Conservation (phyloP, 2,888 invertebrate species). For the Tinea pellionella region DNA sequence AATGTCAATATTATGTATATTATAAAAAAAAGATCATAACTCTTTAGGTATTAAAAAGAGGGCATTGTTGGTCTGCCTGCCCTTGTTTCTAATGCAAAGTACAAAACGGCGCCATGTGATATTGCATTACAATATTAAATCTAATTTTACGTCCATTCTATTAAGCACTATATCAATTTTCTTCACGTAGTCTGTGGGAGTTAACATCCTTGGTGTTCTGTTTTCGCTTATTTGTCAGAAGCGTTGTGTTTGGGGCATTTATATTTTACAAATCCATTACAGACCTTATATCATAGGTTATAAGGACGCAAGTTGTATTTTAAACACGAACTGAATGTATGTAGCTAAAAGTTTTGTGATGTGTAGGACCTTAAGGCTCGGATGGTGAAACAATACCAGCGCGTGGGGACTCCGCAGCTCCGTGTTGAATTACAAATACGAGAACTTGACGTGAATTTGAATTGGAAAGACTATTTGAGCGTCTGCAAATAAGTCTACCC, state of each 20-base stretch:
- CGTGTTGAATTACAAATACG: constrained; percentile 66
- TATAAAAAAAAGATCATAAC: no score
- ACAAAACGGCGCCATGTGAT: not conserved
- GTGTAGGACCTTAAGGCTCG: constrained; percentile 12
- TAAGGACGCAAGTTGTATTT: not conserved
- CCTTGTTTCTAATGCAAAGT: not conserved
- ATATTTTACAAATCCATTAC: not conserved
- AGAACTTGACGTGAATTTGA: constrained; percentile 59
- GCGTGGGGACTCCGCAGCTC: constrained; percentile 42
- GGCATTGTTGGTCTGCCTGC: no score
- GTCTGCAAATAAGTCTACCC: constrained; percentile 17
- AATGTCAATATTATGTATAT: not conserved
- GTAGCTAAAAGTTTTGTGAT: constrained; percentile 4
- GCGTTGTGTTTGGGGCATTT: not conserved
- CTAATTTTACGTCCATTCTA: not conserved
- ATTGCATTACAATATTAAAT: not conserved
- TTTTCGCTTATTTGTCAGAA: constrained; percentile 10
- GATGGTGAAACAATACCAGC: constrained; percentile 59
- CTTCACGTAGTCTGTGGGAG: constrained; percentile 13
- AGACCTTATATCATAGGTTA: not conserved
- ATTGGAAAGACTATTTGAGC: constrained; percentile 41
- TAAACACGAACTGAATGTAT: not conserved
- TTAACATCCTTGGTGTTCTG: constrained; percentile 13
- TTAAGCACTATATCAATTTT: constrained; percentile 9
- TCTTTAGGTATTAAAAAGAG: no score